Percentiles rank a stretch among this genome's conserved stretches.
Conservation (phyloP, 2,113 vertebrate genomes). For the Alethe castanea region DNA sequence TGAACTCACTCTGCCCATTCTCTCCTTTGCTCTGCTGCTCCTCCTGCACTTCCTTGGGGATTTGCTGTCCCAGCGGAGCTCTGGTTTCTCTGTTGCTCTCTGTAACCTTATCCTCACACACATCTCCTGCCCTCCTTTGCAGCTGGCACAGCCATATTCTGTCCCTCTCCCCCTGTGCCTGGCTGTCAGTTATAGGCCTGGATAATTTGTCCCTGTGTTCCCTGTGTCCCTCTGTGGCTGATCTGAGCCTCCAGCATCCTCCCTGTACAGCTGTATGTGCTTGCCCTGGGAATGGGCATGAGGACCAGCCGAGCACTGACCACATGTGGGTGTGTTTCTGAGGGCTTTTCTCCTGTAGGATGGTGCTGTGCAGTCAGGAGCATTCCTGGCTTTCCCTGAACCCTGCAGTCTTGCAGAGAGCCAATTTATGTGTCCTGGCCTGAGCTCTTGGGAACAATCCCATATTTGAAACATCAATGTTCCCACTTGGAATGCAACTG, state of each 20-base stretch:
- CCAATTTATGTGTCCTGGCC: not conserved
- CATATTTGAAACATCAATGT: not conserved
- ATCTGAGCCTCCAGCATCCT: not conserved
- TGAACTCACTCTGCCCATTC: rapidly evolving
- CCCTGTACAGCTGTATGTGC: not conserved
- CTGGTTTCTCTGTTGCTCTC: not conserved
- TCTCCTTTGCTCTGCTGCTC: not conserved
- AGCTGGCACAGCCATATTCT: not conserved
- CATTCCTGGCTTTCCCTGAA: not conserved
- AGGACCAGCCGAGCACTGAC: not conserved
- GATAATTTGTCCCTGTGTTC: not conserved
- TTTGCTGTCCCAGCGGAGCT: not conserved
- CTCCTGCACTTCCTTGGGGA: not conserved
- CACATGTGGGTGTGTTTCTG: not conserved
- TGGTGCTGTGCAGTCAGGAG: not conserved
- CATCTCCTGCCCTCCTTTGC: not conserved
- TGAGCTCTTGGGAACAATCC: not conserved
- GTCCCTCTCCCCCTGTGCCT: not conserved
- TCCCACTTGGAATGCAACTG: not conserved
- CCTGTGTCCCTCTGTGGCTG: rapidly evolving
- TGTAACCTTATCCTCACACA: not conserved
- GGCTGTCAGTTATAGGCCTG: not conserved
- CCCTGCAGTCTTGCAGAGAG: not conserved
- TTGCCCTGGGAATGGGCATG: not conserved
- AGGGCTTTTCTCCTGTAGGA: not conserved